A percentile compares a stretch with the other conserved stretches of the same genome.
These are phyloP conservation scores for Julus scandinavius DNA, from an alignment of 2,888 invertebrate species.

Conservation along the genomic window DNA sequence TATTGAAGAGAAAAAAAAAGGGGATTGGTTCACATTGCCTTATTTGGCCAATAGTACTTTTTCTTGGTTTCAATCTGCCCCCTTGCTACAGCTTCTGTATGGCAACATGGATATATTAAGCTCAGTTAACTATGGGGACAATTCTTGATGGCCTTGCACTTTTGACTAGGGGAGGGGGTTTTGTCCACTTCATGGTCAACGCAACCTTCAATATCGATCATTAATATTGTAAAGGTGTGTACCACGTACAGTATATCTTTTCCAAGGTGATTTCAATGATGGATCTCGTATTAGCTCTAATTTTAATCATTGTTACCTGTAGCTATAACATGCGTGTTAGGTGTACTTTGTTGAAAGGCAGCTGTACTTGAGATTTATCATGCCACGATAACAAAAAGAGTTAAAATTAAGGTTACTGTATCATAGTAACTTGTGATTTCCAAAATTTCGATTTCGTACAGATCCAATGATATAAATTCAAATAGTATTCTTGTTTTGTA, in stretches of 20 bases:
- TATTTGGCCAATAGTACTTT: not conserved
- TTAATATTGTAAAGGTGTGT: not conserved
- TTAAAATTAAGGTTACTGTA: not conserved
- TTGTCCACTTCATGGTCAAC: slow-evolving; percentile 40
- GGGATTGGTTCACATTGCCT: not conserved
- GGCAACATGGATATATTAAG: not conserved
- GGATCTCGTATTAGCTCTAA: not conserved
- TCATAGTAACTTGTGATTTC: not conserved
- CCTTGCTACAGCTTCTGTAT: not conserved
- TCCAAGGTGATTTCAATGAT: slow-evolving; percentile 24
- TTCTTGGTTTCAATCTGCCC: not conserved
- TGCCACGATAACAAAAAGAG: not conserved
- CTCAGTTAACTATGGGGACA: not conserved
- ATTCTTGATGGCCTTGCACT: not conserved
- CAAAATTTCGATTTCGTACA: not conserved
- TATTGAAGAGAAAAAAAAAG: not conserved
- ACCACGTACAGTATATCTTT: not conserved
- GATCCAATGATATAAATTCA: not conserved
- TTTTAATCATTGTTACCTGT: not conserved
- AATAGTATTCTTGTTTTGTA: not conserved
- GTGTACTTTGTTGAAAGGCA: not conserved
- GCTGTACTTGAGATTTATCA: slow-evolving; percentile 20
- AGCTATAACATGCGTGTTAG: not conserved
- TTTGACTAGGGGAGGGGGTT: not conserved
- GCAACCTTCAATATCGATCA: slow-evolving; percentile 40